Conservation (phyloP, 2,113 vertebrate genomes). For the Megaptera novaeangliae region DNA sequence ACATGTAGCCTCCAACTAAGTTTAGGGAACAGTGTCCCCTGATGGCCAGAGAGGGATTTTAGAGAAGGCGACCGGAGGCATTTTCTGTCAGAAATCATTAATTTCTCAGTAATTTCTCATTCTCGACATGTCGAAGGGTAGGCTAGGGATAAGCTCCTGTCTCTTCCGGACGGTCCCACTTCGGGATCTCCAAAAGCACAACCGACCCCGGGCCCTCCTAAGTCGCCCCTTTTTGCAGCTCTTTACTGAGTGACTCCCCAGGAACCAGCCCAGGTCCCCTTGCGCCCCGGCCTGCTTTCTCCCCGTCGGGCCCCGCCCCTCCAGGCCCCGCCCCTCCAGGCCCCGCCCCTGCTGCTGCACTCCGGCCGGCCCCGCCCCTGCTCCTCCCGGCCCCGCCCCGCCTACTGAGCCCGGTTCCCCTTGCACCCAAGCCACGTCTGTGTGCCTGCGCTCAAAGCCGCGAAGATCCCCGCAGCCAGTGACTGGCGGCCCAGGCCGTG, state of each 20-base stretch:
- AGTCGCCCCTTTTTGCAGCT: no score
- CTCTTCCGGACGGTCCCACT: not conserved
- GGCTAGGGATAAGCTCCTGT: not conserved
- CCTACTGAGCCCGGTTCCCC: rapidly evolving
- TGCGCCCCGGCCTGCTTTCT: rapidly evolving
- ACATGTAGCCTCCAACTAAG: not conserved
- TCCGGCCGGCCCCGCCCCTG: rapidly evolving
- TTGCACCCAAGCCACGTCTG: rapidly evolving
- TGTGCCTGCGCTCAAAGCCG: rapidly evolving
- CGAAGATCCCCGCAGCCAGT: not conserved
- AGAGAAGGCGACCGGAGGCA: not conserved
- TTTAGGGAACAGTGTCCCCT: not conserved
- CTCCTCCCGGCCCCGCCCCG: rapidly evolving
- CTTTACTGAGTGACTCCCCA: not conserved
- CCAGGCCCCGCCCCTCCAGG: rapidly evolving
- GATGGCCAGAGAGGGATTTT: not conserved
- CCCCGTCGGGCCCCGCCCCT: rapidly evolving
- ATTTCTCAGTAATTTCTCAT: not conserved
- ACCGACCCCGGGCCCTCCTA: not conserved
- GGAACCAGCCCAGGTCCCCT: no score
- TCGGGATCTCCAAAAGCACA: not conserved
- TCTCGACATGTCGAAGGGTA: rapidly evolving
- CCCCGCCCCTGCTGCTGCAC: rapidly evolving
- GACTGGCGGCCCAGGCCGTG: not conserved
- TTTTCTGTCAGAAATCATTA: not conserved